Percentiles rank a stretch among this genome's conserved stretches.
phyloP scores from a whole-genome alignment of 2,113 vertebrate genomes.

The Dendrocopos noguchii region DNA sequence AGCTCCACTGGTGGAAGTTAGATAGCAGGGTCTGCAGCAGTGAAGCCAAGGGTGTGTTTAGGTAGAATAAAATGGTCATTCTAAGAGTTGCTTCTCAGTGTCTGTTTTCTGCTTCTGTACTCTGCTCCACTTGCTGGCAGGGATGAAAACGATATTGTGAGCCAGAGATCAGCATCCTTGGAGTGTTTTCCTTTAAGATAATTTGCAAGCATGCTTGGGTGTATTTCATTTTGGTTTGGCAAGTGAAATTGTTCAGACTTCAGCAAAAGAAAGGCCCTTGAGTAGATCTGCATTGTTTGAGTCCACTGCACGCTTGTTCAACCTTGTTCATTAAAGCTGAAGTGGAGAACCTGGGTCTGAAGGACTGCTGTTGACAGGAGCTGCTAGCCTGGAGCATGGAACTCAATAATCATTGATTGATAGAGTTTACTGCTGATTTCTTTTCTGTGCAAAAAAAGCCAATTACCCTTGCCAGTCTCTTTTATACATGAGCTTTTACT shows the following conservation, averaged over 20 bases:
- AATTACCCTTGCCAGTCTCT: slow-evolving; percentile 59
- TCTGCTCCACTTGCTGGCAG: neutral
- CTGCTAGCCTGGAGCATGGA: slow-evolving; percentile 57
- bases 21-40: neutral
- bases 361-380: slow-evolving; percentile 62
- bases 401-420: slow-evolving; percentile 78
- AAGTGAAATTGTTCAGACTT: slow-evolving; percentile 37
- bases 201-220: neutral
- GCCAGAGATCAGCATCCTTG: neutral
- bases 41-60: neutral
- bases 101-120: neutral
- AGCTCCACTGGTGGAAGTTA: fast-evolving
- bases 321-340: slow-evolving; percentile 71
- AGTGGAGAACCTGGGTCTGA: slow-evolving; percentile 64
- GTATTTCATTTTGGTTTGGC: slow-evolving; percentile 4
- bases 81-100: neutral
- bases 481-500: slow-evolving; percentile 60
- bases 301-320: slow-evolving; percentile 64
- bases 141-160: neutral
- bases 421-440: slow-evolving; percentile 69
- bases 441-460: slow-evolving; percentile 70
- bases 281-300: slow-evolving; percentile 61
- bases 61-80: neutral
- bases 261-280: slow-evolving; percentile 21
- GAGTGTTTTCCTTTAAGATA: neutral